Evolutionary conservation across 1,140 invertebrate genomes (phyloP).

Genomic region (Bacillus rossius): DNA sequence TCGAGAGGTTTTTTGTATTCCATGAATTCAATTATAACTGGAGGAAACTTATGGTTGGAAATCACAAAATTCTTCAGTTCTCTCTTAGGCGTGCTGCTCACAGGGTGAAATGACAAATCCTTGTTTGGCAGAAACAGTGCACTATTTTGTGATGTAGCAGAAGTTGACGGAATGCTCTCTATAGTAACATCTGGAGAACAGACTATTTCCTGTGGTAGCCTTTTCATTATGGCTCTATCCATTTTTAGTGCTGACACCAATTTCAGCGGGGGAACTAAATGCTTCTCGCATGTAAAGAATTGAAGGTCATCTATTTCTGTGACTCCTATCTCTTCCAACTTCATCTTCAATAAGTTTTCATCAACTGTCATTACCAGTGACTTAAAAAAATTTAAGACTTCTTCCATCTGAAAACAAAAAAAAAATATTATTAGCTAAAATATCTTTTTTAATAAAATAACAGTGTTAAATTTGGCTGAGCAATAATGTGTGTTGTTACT

Average conservation of each 20-base stretch:
- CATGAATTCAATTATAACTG: neutral
- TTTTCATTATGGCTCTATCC: neutral
- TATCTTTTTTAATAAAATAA: no score
- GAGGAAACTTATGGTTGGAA: neutral
- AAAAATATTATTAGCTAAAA: no score
- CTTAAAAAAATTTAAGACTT: neutral
- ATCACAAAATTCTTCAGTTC: neutral
- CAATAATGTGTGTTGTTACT: neutral
- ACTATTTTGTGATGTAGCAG: neutral
- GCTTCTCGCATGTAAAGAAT: neutral
- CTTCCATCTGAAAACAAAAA: neutral
- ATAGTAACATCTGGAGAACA: neutral
- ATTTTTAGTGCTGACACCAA: neutral
- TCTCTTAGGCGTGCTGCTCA: neutral
- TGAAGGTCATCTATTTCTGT: neutral
- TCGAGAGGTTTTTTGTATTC: neutral
- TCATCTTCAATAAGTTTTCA: neutral
- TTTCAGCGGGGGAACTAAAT: neutral
- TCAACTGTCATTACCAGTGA: neutral
- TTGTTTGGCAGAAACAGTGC: no score
- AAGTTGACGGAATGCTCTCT: neutral
- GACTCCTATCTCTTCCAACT: neutral
- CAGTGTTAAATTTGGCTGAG: neutral
- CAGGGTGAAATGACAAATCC: no score
- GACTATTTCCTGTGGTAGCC: neutral